These are phyloP conservation scores for Diplazon laetatorius DNA, from an alignment of 2,888 invertebrate genomes.

Conservation along the genomic window DNA sequence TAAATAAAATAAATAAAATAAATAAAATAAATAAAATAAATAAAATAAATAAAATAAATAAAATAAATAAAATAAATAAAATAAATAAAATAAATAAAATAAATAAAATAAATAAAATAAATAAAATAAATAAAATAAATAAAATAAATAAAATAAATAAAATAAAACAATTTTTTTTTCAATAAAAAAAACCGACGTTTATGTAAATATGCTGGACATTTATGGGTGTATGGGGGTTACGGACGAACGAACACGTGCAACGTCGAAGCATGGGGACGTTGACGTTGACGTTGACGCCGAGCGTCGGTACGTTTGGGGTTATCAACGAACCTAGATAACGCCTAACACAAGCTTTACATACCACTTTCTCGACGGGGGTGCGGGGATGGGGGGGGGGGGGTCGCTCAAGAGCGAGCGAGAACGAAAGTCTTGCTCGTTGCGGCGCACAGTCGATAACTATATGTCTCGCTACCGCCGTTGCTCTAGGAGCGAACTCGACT, in stretches of 20 bases:
- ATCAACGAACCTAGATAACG: conserved; percentile 59
- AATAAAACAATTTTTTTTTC: background rate
- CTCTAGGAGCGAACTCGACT: conserved; percentile 50
- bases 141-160: too few species aligned
- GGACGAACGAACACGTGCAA: conserved; percentile 1
- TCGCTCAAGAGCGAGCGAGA: conserved; percentile 35
- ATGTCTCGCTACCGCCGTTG: conserved; percentile 21
- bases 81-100: too few species aligned
- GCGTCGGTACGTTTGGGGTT: conserved; percentile 52
- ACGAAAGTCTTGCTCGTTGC: conserved; percentile 17
- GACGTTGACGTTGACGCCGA: conserved; percentile 30
- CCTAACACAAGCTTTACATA: conserved; percentile 40
- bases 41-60: too few species aligned
- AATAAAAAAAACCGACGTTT: conserved; percentile 6
- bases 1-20: too few species aligned
- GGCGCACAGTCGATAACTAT: background rate
- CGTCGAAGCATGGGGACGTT: conserved; percentile 15
- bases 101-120: too few species aligned
- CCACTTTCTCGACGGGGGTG: conserved; percentile 56
- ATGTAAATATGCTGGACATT: background rate
- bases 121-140: too few species aligned
- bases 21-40: too few species aligned
- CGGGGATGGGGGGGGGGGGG: background rate
- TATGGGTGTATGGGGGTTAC: background rate
- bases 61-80: too few species aligned